Percentiles rank a stretch among this genome's conserved stretches.
phyloP scores from a whole-genome alignment of 2,888 invertebrate genomes.

The Seira musarum region DNA sequence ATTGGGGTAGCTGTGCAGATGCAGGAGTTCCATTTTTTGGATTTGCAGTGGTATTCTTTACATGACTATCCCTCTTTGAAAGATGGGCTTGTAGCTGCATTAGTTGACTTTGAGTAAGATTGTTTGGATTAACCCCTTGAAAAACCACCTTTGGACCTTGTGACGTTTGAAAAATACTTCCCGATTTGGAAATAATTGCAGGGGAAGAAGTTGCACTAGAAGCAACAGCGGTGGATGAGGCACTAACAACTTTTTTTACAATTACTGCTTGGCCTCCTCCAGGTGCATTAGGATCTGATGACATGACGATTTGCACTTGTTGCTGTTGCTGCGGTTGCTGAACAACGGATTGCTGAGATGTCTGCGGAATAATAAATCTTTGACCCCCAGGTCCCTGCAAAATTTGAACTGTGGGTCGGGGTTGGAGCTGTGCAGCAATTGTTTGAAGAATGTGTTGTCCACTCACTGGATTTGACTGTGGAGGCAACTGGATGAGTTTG shows the following conservation, averaged over 20 bases:
- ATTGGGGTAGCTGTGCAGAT: constrained; percentile 66
- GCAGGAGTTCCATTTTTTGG: constrained; percentile 76
- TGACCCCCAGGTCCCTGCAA: constrained; percentile 44
- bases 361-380: constrained; percentile 40
- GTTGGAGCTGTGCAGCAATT: not conserved
- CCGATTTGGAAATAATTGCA: constrained; percentile 24
- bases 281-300: constrained; percentile 11
- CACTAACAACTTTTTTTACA: constrained; percentile 59
- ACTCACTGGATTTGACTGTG: not conserved
- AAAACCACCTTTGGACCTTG: constrained; percentile 89
- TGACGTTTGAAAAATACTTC: constrained; percentile 82
- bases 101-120: constrained; percentile 92
- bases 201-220: constrained; percentile 12
- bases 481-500: constrained; percentile 25
- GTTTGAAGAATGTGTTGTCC: constrained; percentile 38
- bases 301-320: constrained; percentile 45
- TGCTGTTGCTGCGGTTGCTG: constrained; percentile 40
- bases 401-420: constrained; percentile 35
- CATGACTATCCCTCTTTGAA: constrained; percentile 80
- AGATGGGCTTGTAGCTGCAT: constrained; percentile 91
- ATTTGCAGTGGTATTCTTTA: constrained; percentile 78
- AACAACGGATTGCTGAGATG: not conserved
- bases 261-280: constrained; percentile 52
- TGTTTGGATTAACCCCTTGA: constrained; percentile 89
- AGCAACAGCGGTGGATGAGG: constrained; percentile 12